Percentiles rank a stretch among this genome's conserved stretches.
Conservation (phyloP, 53 echinoderm and acorn worm genomes). For the Luidia sarsii region DNA sequence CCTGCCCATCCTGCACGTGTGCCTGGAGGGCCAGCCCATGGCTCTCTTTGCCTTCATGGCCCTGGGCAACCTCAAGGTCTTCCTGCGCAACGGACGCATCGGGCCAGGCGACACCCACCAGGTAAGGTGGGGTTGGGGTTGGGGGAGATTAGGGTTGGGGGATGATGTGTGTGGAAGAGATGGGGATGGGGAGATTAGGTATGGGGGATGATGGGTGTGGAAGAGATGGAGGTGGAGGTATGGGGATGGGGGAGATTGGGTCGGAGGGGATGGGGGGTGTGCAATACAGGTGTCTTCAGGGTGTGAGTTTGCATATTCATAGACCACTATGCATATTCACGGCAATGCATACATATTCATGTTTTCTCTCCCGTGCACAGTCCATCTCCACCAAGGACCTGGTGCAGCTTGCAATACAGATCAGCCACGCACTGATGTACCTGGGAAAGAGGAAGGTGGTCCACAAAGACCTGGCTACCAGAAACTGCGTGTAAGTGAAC, state of each 20-base stretch:
- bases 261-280: neutral
- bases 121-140: slow-evolving; percentile 62
- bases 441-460: slow-evolving; percentile 92
- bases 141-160: neutral
- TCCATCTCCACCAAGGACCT: slow-evolving; percentile 94
- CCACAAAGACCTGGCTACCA: slow-evolving; percentile 91
- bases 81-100: slow-evolving; percentile 84
- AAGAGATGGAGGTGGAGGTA: too few species aligned
- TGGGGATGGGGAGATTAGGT: too few species aligned
- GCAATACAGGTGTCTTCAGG: too few species aligned
- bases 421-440: slow-evolving; percentile 97
- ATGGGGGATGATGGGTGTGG: too few species aligned
- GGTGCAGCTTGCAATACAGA: slow-evolving; percentile 93
- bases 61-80: slow-evolving; percentile 88
- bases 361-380: too few species aligned
- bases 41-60: slow-evolving; percentile 75
- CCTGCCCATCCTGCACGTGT: slow-evolving; percentile 79
- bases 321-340: too few species aligned
- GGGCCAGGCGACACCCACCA: slow-evolving; percentile 96
- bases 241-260: neutral
- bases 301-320: neutral
- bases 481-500: slow-evolving; percentile 98
- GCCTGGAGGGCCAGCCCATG: slow-evolving; percentile 74
- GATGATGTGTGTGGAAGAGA: too few species aligned
- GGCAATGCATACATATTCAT: too few species aligned